These are phyloP conservation scores for Pardosa pseudoannulata DNA, from an alignment of 2,888 invertebrate genomes.

Conservation along the genomic window DNA sequence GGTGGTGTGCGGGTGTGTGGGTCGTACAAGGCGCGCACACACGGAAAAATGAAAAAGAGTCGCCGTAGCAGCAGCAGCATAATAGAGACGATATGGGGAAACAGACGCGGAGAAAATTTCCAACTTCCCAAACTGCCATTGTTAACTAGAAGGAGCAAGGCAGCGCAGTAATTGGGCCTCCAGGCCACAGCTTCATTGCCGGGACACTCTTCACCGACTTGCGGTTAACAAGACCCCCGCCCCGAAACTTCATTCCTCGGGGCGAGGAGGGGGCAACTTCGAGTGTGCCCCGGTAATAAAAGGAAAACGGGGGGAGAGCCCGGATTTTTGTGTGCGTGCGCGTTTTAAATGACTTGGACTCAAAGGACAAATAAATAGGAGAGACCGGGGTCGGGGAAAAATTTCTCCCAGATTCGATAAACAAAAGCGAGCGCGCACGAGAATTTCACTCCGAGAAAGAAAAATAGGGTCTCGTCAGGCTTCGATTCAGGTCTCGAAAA, in stretches of 20 bases:
- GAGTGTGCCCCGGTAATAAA: conserved; percentile 69
- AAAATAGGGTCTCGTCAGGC: too few species aligned
- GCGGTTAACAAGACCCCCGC: conserved; percentile 68
- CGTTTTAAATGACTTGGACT: neutral
- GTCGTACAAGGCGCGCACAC: conserved; percentile 36
- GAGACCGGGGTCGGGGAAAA: too few species aligned
- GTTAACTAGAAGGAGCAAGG: conserved; percentile 61
- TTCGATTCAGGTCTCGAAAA: too few species aligned
- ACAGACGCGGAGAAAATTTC: conserved; percentile 48
- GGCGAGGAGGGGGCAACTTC: conserved; percentile 42
- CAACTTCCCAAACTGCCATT: conserved; percentile 60
- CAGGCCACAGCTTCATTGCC: conserved; percentile 70
- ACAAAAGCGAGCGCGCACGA: too few species aligned
- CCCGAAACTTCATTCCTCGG: conserved; percentile 56
- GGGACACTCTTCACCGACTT: conserved; percentile 69
- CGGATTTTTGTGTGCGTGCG: neutral
- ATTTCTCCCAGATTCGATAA: too few species aligned
- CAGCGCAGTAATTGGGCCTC: conserved; percentile 50
- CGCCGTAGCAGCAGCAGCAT: conserved; percentile 61
- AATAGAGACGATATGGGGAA: conserved; percentile 59
- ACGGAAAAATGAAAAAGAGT: conserved; percentile 64
- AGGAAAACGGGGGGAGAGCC: conserved; percentile 45
- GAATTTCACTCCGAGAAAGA: too few species aligned
- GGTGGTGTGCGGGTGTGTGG: neutral
- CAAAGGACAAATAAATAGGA: too few species aligned